Evolutionary conservation across 2,888 invertebrate genomes (phyloP).

Genomic region (Tachina lurida): DNA sequence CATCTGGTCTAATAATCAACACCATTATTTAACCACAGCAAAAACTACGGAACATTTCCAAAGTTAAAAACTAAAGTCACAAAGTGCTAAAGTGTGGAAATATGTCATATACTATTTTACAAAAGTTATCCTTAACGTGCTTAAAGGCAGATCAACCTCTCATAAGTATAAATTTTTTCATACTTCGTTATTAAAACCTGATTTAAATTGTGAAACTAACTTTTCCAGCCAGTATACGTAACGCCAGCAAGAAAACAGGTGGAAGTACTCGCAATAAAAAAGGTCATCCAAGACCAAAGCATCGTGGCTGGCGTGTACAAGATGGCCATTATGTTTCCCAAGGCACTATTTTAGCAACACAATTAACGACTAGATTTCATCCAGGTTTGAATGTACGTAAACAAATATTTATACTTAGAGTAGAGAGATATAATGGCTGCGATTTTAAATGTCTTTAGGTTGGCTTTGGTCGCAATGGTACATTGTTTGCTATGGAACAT

Average conservation of each 20-base stretch:
- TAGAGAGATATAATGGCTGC: not conserved
- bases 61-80: not conserved
- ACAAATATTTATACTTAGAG: not conserved
- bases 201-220: constrained; percentile 9
- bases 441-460: constrained; percentile 85
- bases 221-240: constrained; percentile 81
- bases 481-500: constrained; percentile 90
- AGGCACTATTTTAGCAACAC: constrained; percentile 88
- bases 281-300: constrained; percentile 88
- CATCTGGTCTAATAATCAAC: constrained; percentile 5
- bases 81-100: too few species aligned
- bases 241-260: constrained; percentile 90
- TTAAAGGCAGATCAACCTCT: constrained; percentile 78
- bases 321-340: constrained; percentile 87
- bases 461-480: constrained; percentile 90
- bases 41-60: not conserved
- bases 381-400: constrained; percentile 89
- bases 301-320: constrained; percentile 90
- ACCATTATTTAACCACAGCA: not conserved
- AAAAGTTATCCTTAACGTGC: constrained; percentile 78
- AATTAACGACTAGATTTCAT: constrained; percentile 88
- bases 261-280: constrained; percentile 88
- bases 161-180: constrained; percentile 75
- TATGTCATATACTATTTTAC: constrained; percentile 79
- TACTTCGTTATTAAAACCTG: not conserved